Evolutionary conservation across 2,888 invertebrate genomes (phyloP).

Genomic region (Limnephilus marmoratus): DNA sequence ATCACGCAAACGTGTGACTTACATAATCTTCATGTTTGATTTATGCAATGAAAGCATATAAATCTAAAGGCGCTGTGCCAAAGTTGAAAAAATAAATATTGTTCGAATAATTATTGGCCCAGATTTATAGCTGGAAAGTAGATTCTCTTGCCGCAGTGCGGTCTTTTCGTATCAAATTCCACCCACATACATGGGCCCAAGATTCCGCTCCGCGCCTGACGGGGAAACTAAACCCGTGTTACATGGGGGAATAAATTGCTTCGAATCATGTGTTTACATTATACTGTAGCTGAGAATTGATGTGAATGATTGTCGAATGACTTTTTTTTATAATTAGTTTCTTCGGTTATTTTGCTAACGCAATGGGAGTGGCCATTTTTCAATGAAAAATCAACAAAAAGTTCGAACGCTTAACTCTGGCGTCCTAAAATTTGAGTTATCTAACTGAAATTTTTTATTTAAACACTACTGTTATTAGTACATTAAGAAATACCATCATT

Average conservation of each 20-base stretch:
- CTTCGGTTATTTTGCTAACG: not conserved
- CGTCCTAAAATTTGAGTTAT: not conserved
- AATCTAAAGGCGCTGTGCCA: conserved; percentile 35
- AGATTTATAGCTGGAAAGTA: conserved; percentile 42
- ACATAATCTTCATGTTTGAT: conserved; percentile 9
- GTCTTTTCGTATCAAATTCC: conserved; percentile 44
- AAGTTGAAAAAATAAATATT: conserved; percentile 15
- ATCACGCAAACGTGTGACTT: not conserved
- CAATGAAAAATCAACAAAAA: not conserved
- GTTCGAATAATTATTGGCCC: conserved; percentile 34
- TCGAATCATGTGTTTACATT: not conserved
- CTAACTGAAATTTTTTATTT: not conserved
- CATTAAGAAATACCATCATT: not conserved
- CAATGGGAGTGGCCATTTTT: not conserved
- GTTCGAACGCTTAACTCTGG: too few relatives aligned
- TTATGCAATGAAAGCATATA: conserved; percentile 33
- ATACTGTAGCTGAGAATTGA: not conserved
- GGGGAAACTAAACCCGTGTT: not conserved
- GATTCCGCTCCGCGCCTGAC: not conserved
- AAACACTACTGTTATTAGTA: not conserved
- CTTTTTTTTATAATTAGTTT: too few relatives aligned
- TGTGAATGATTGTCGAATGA: not conserved
- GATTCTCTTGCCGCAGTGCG: conserved; percentile 54
- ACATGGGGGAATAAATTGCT: not conserved
- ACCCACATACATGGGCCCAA: conserved; percentile 13